Evolutionary conservation across 2,797 vertebrate species (phyloP).

Genomic region (Rachycentron canadum): DNA sequence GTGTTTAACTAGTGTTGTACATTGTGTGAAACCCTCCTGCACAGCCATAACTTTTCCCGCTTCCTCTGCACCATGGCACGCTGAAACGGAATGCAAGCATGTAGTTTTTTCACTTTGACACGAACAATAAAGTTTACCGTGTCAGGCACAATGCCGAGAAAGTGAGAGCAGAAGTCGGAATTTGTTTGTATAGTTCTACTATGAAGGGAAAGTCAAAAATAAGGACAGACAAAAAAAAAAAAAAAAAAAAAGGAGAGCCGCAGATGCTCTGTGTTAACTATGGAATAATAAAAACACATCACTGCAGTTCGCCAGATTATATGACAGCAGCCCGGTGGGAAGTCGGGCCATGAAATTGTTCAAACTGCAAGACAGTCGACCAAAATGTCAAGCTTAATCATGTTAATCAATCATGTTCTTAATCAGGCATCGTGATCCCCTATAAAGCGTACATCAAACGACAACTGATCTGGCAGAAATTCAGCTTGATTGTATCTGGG

Average conservation of each 20-base stretch:
- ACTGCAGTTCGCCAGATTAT: background rate
- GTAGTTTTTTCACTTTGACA: background rate
- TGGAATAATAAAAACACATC: constrained; percentile 1
- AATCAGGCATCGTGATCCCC: background rate
- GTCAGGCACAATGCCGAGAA: background rate
- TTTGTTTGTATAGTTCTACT: background rate
- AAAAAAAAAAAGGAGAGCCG: background rate
- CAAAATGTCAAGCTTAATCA: background rate
- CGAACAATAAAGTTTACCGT: background rate
- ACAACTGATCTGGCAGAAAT: background rate
- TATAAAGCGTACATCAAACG: background rate
- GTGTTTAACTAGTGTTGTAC: background rate
- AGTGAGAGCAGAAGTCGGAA: background rate
- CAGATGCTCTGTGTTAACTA: constrained; percentile 1
- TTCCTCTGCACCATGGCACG: no score
- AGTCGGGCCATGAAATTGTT: background rate
- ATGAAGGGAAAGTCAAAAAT: background rate
- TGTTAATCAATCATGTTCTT: background rate
- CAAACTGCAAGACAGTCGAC: constrained; percentile 2
- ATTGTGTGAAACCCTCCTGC: background rate
- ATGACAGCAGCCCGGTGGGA: constrained; percentile 7
- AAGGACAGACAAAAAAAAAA: background rate
- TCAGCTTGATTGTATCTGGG: background rate
- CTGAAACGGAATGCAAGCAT: no score
- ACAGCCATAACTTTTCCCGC: no score